Conservation (phyloP, 2,888 invertebrate genomes). For the Acanthosepion esculentum region DNA sequence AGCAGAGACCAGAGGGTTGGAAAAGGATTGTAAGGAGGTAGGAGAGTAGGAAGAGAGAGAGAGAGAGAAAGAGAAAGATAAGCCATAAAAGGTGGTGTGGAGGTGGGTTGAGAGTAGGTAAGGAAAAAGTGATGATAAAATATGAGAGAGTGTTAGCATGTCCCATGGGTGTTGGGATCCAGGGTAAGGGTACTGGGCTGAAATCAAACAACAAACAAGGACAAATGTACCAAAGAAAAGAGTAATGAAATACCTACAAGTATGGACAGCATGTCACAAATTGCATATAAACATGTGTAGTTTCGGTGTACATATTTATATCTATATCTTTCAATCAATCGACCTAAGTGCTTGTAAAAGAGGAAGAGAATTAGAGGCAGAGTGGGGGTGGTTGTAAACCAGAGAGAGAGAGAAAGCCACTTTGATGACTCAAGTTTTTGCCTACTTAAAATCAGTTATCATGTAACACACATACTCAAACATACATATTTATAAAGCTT, state of each 20-base stretch:
- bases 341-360: neutral
- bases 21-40: neutral
- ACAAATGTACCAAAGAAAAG: neutral
- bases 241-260: neutral
- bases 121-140: neutral
- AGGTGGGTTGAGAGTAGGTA: neutral
- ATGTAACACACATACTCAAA: too few species aligned
- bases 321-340: too few species aligned
- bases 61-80: neutral
- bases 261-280: constrained; percentile 3
- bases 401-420: neutral
- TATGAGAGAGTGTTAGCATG: neutral
- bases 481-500: too few species aligned
- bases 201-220: constrained; percentile 4
- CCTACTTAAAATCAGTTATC: too few species aligned
- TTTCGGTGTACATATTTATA: neutral
- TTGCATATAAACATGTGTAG: constrained; percentile 33
- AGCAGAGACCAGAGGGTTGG: neutral
- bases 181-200: neutral
- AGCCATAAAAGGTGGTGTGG: neutral
- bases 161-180: neutral
- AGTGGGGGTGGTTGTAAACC: too few species aligned
- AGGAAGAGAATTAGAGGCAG: neutral
- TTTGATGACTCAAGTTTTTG: too few species aligned
- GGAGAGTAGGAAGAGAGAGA: too few species aligned